Conservation (phyloP, 2,888 invertebrate species). For the Lottia scabra region DNA sequence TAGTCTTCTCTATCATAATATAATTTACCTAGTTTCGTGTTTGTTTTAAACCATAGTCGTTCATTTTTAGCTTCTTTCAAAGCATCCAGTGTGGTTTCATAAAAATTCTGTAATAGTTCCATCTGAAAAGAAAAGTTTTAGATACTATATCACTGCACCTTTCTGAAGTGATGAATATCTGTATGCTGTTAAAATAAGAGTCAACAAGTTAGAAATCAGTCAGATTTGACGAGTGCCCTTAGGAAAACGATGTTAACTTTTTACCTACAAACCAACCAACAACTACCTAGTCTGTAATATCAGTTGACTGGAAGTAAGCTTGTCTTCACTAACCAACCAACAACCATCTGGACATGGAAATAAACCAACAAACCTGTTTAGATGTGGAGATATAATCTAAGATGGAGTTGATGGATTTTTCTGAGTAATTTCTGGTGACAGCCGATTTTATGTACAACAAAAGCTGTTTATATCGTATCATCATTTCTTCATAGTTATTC, state of each 20-base stretch:
- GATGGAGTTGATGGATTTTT: constrained; percentile 99
- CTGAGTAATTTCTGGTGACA: constrained; percentile 98
- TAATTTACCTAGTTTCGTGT: constrained; percentile 97
- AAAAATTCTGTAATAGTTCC: constrained; percentile 97
- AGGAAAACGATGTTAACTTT: too few relatives aligned
- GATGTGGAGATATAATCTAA: constrained; percentile 99
- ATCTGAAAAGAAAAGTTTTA: constrained; percentile 75
- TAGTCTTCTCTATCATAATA: constrained; percentile 97
- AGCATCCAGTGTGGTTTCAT: constrained; percentile 80
- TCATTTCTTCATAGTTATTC: constrained; percentile 95
- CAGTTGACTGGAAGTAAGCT: too few relatives aligned
- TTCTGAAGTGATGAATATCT: too few relatives aligned
- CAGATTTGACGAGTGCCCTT: too few relatives aligned
- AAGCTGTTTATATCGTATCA: constrained; percentile 93
- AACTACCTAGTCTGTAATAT: too few relatives aligned
- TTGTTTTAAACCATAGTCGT: constrained; percentile 99
- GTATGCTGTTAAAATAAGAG: too few relatives aligned
- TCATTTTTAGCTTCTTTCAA: constrained; percentile 98
- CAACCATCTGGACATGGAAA: too few relatives aligned
- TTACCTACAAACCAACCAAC: too few relatives aligned
- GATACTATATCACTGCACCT: too few relatives aligned
- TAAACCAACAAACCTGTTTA: constrained; percentile 82
- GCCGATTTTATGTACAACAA: constrained; percentile 99
- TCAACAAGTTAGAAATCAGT: too few relatives aligned
- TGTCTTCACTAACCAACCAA: too few relatives aligned